phyloP scores from a whole-genome alignment of 2,888 invertebrate genomes.

The Sinelater perroti region DNA sequence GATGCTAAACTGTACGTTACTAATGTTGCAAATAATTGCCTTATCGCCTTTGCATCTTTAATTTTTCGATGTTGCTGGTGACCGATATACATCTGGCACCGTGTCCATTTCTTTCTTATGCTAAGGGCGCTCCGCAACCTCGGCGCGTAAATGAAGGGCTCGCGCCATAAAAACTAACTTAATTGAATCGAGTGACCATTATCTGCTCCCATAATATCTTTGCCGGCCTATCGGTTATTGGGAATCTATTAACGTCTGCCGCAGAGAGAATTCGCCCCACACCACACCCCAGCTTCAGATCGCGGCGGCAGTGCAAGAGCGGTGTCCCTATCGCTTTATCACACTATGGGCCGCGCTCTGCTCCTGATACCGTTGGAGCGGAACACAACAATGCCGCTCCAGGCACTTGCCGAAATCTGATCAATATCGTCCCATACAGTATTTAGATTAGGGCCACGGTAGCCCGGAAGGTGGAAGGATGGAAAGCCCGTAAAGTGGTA shows the following conservation, averaged over 20 bases:
- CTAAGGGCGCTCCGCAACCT: too few relatives aligned
- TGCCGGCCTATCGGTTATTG: constrained; percentile 30
- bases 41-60: too few relatives aligned
- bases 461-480: constrained; percentile 1
- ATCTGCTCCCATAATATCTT: constrained; percentile 31
- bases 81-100: too few relatives aligned
- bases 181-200: constrained; percentile 33
- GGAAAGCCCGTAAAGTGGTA: too few relatives aligned
- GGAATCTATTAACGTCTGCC: constrained; percentile 33
- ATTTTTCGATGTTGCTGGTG: too few relatives aligned
- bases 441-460: constrained; percentile 7
- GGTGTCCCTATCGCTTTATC: constrained; percentile 13
- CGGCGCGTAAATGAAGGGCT: background rate
- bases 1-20: too few relatives aligned
- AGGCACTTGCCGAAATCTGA: constrained; percentile 16
- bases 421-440: constrained; percentile 25
- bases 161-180: constrained; percentile 25
- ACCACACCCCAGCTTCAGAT: constrained; percentile 1
- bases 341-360: constrained; percentile 21
- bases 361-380: constrained; percentile 22
- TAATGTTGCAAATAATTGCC: too few relatives aligned
- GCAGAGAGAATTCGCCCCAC: constrained; percentile 24
- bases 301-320: constrained; percentile 10
- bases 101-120: too few relatives aligned
- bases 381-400: constrained; percentile 22